Conservation (phyloP, 2,888 invertebrate species). For the Ypsolopha scabrella region DNA sequence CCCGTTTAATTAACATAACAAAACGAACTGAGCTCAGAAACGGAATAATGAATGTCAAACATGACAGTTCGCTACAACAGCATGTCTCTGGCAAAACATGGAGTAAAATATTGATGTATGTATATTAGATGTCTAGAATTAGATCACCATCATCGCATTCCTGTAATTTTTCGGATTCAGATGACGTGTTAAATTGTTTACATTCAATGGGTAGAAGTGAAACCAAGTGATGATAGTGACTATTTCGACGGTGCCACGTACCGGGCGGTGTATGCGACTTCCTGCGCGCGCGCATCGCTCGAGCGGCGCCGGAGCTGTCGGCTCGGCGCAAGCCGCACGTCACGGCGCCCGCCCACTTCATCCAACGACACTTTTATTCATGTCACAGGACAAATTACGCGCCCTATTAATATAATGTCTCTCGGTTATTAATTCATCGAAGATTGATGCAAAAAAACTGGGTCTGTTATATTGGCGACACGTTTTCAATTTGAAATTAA, state of each 20-base stretch:
- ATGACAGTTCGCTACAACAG: too few relatives aligned
- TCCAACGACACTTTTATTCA: constrained; percentile 26
- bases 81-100: too few relatives aligned
- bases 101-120: too few relatives aligned
- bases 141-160: constrained; percentile 1
- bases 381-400: constrained; percentile 29
- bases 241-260: constrained; percentile 54
- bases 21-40: too few relatives aligned
- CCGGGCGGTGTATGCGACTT: constrained; percentile 29
- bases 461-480: background rate
- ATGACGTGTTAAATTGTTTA: constrained; percentile 36
- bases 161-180: constrained; percentile 5
- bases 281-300: constrained; percentile 31
- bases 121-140: background rate
- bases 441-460: constrained; percentile 4
- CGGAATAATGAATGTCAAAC: too few relatives aligned
- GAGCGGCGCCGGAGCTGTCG: constrained; percentile 12
- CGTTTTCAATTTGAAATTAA: too few relatives aligned
- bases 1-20: too few relatives aligned
- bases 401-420: constrained; percentile 28
- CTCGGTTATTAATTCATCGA: background rate
- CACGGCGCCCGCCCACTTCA: constrained; percentile 9
- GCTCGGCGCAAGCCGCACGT: background rate
- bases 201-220: constrained; percentile 29
- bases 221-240: constrained; percentile 43